These are phyloP conservation scores for Homalodisca vitripennis DNA, from an alignment of 1,140 invertebrate species.

Conservation along the genomic window DNA sequence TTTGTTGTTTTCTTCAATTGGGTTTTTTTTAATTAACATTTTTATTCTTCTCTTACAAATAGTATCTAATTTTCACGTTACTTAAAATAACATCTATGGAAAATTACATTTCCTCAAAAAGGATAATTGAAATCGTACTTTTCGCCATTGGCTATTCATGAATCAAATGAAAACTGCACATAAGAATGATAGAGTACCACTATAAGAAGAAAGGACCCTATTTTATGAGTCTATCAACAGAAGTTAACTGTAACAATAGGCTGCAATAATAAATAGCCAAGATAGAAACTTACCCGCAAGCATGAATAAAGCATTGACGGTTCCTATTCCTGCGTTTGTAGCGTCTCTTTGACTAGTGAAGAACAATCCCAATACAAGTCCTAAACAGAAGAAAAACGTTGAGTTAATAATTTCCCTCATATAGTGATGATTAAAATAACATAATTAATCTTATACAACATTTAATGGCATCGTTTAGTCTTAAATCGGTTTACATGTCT, in stretches of 20 bases:
- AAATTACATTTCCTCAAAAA: neutral
- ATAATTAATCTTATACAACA: neutral
- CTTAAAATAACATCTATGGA: neutral
- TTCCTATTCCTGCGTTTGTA: slow-evolving; percentile 55
- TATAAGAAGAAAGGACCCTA: neutral
- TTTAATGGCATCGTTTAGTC: neutral
- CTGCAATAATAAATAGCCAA: too few relatives aligned
- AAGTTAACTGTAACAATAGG: neutral
- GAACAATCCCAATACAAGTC: slow-evolving; percentile 52
- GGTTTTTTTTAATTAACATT: too few relatives aligned
- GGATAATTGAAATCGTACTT: neutral
- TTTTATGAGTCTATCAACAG: neutral
- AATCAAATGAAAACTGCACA: neutral
- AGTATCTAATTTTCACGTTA: too few relatives aligned
- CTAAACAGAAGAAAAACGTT: slow-evolving; percentile 36
- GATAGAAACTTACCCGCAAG: slow-evolving; percentile 50
- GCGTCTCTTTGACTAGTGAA: slow-evolving; percentile 55
- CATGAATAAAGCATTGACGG: slow-evolving; percentile 54
- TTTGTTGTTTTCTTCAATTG: too few relatives aligned
- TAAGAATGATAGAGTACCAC: neutral
- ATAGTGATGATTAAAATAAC: neutral
- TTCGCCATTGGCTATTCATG: neutral
- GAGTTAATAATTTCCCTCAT: neutral
- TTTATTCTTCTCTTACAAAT: too few relatives aligned
- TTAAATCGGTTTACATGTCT: neutral